phyloP scores from a whole-genome alignment of 2,113 vertebrate genomes.

The Protobothrops mucrosquamatus region DNA sequence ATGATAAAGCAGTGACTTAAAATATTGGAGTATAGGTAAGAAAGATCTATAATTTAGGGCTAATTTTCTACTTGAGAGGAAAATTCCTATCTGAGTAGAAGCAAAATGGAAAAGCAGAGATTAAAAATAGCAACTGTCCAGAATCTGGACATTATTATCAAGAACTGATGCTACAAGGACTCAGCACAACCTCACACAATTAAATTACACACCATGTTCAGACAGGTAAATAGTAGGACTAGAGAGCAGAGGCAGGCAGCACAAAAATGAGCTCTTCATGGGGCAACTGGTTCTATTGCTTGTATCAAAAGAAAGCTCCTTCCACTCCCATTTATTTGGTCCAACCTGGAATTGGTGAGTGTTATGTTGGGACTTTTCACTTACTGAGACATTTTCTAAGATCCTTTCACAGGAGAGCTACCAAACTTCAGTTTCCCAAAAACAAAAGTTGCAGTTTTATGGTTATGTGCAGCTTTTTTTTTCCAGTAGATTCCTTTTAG shows the following conservation, averaged over 20 bases:
- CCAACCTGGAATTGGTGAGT: neutral
- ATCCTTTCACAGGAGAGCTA: neutral
- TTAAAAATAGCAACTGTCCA: neutral
- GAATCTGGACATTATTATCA: neutral
- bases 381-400: neutral
- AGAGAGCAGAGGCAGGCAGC: neutral
- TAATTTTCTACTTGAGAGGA: neutral
- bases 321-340: neutral
- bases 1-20: neutral
- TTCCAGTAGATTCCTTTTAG: neutral
- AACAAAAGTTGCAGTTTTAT: neutral
- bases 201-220: neutral
- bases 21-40: neutral
- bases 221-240: neutral
- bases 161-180: neutral
- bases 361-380: neutral
- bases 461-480: neutral
- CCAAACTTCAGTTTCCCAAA: neutral
- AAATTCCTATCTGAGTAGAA: neutral
- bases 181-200: neutral
- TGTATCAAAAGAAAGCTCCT: neutral
- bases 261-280: neutral
- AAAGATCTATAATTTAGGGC: neutral
- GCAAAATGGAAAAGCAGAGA: neutral
- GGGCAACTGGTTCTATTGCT: neutral